Percentiles rank a stretch among this genome's conserved stretches.
Conservation (phyloP, 1,140 invertebrate genomes). For the Nasonia longicornis region DNA sequence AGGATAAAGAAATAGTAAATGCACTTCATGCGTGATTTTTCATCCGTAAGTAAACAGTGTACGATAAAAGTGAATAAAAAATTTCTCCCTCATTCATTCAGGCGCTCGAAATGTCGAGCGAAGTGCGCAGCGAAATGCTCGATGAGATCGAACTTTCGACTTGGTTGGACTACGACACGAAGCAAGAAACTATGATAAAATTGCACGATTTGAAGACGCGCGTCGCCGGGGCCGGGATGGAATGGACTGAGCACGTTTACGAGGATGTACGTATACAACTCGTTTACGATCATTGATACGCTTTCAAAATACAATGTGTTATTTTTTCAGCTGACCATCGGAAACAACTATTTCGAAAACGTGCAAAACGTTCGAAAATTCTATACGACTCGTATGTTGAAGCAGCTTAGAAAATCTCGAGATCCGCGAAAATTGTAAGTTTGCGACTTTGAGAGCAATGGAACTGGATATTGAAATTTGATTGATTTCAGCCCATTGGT, state of each 20-base stretch:
- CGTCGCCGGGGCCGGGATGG: neutral
- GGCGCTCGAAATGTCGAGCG: neutral
- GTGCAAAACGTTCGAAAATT: neutral
- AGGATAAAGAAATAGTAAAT: slow-evolving; percentile 5
- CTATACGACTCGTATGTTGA: neutral
- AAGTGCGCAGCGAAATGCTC: slow-evolving; percentile 13
- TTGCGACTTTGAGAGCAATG: too few relatives aligned
- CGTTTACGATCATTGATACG: neutral
- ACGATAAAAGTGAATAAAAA: neutral
- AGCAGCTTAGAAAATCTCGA: neutral
- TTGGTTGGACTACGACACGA: slow-evolving; percentile 18
- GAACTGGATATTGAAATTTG: too few relatives aligned
- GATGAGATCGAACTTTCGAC: slow-evolving; percentile 18
- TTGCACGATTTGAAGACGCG: neutral
- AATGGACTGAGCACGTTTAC: neutral
- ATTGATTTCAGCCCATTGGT: too few relatives aligned
- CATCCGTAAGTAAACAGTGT: neutral
- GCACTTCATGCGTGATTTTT: neutral
- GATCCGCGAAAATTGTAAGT: neutral
- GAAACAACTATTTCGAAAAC: slow-evolving; percentile 7
- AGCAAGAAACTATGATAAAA: slow-evolving; percentile 1
- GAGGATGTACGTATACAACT: neutral
- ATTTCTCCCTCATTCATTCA: neutral
- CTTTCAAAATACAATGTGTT: neutral
- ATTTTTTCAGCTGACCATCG: neutral